These are phyloP conservation scores for Heteronetta atricapilla DNA, from an alignment of 2,113 vertebrate species.

Conservation along the genomic window DNA sequence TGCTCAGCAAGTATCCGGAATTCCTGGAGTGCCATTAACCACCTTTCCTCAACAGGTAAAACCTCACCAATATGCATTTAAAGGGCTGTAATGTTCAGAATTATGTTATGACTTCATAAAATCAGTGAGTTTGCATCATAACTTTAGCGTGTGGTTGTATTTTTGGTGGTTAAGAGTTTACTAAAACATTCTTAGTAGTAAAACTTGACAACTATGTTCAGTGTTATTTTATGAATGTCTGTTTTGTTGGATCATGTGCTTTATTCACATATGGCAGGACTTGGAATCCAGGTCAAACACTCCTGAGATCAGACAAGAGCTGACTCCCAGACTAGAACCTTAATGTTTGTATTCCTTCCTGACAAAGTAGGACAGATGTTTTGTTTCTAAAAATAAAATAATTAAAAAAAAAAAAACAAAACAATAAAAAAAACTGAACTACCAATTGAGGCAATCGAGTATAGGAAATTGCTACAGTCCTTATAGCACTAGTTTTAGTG, in stretches of 20 bases:
- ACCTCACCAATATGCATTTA: neutral
- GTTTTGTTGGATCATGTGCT: neutral
- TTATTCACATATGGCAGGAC: neutral
- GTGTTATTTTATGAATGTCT: neutral
- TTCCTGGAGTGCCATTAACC: slow-evolving; percentile 89
- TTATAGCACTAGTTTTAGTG: neutral
- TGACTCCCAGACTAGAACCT: neutral
- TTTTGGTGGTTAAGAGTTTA: neutral
- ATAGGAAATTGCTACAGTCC: neutral
- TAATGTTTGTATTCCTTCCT: neutral
- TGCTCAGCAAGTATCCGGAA: slow-evolving; percentile 86
- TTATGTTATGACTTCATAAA: neutral
- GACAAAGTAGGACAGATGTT: neutral
- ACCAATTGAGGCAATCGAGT: neutral
- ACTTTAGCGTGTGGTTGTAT: neutral
- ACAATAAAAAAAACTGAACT: neutral
- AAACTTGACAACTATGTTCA: neutral
- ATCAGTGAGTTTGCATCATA: neutral
- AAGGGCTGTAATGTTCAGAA: neutral
- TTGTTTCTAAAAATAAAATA: neutral
- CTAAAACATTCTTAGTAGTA: neutral
- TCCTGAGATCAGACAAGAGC: neutral
- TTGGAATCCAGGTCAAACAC: neutral
- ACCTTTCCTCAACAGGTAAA: slow-evolving; percentile 82
- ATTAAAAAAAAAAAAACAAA: too few species aligned